Conservation (phyloP, 2,797 vertebrate genomes). For the Ceyx erithaca region DNA sequence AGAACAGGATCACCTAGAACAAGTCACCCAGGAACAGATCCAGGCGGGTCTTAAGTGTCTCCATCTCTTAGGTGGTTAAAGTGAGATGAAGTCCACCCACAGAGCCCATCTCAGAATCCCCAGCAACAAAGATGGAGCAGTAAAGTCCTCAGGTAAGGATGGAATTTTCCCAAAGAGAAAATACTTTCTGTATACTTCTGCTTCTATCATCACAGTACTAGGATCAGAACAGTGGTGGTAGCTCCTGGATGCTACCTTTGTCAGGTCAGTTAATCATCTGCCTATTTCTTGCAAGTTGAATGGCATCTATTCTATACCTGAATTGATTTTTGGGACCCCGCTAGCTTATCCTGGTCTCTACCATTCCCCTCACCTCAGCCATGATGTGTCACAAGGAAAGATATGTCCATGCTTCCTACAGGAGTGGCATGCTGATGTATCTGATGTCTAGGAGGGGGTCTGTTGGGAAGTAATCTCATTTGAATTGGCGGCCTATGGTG, state of each 20-base stretch:
- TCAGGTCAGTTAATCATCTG: background rate
- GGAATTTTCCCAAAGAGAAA: background rate
- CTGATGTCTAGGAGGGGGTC: background rate
- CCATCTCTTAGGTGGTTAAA: background rate
- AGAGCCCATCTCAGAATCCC: background rate
- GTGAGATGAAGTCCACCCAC: background rate
- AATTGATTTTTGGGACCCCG: background rate
- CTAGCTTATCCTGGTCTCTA: background rate
- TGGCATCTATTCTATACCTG: background rate
- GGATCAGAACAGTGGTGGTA: background rate
- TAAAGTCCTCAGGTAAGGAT: background rate
- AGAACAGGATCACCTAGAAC: too few relatives aligned
- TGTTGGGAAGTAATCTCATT: background rate
- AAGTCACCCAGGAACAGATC: too few relatives aligned
- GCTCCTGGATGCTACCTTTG: background rate
- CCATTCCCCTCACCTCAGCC: background rate
- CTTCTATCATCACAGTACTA: fast-evolving
- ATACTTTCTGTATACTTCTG: background rate
- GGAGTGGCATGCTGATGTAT: background rate
- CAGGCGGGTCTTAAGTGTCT: too few relatives aligned
- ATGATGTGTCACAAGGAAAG: background rate
- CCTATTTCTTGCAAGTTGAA: background rate
- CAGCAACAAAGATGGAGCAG: background rate
- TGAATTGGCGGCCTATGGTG: background rate
- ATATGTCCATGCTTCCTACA: background rate